Conservation (phyloP, 2,888 invertebrate species). For the Stratiomys singularior region DNA sequence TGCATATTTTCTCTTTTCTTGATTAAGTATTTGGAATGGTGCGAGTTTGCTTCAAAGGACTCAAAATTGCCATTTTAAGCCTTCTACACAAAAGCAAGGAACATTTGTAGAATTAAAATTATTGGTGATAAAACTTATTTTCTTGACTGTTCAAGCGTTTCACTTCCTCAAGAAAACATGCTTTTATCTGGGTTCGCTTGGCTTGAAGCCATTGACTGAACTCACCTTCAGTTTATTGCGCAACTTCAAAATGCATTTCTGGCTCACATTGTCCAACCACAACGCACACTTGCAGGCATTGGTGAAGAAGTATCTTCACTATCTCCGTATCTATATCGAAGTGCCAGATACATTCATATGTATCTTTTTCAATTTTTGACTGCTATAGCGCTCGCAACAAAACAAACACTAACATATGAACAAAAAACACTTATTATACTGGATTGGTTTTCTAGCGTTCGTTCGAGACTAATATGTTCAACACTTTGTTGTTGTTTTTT, state of each 20-base stretch:
- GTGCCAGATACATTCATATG: not conserved
- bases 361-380: not conserved
- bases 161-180: too few species aligned
- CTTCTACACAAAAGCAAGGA: too few species aligned
- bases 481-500: not conserved
- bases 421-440: not conserved
- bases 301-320: too few species aligned
- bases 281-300: not conserved
- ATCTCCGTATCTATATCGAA: not conserved
- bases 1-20: too few species aligned
- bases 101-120: too few species aligned
- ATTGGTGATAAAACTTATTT: too few species aligned
- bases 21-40: too few species aligned
- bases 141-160: too few species aligned
- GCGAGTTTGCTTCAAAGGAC: too few species aligned
- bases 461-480: not conserved
- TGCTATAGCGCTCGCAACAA: not conserved
- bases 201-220: not conserved
- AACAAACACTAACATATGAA: not conserved
- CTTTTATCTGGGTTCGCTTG: too few species aligned
- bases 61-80: too few species aligned
- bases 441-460: slow-evolving; percentile 1
- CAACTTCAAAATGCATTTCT: slow-evolving; percentile 2
- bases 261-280: not conserved
- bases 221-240: not conserved